Base-by-base conservation (phyloP, 2,888 invertebrate species). In the Fissipunctia ypsillon region DNA sequence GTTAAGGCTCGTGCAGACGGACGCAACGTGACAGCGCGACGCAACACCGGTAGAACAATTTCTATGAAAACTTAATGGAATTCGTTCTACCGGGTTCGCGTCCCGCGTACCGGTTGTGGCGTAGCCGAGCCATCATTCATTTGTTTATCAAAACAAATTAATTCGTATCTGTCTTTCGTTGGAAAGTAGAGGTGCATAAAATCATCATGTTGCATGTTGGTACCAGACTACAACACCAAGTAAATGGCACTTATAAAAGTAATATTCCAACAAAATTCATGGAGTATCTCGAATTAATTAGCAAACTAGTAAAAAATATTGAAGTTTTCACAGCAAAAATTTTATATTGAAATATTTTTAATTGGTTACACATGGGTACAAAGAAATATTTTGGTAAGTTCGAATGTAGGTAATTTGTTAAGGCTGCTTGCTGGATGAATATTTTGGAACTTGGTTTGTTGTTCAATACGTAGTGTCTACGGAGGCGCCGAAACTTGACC, bases 231-330 rank as follows among this genome's bases (percentile, higher is more conserved):
- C 3, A 31, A 19, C 9, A 59, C 4, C 22, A 25, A 22, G 2
- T 38, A 50, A 56, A 35, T 43, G 5, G n/a, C 22, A 38, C 50
- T 4, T 76, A 28, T 3, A 45, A 28, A 52, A 35, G 22, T 19
- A 28, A 57, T 65, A 61, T 38, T 77, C 28, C n/a, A 38, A 50
- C 38, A 45, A 45, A 25, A 65, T 73, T 73, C 35, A 73, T 45
- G 43, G 6, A 22, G 14, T 52, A 50, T 65, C 19, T 52, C 22
- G 43, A 25, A n/a, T 60, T 38, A 52, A 74, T 66, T 63, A 22
- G 16, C 19, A 59, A 31, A 56, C 35, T 35, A 48, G 19, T 74
- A 65, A 38, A 74, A 65, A 45, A 28, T 59, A 59, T 60, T 60
- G 28, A 59, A 65, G 3, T 28, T n/a, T 52, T 65, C 31, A 22